These are phyloP conservation scores for Cygnus buccinator DNA, from an alignment of 2,113 vertebrate genomes.

Conservation along the genomic window DNA sequence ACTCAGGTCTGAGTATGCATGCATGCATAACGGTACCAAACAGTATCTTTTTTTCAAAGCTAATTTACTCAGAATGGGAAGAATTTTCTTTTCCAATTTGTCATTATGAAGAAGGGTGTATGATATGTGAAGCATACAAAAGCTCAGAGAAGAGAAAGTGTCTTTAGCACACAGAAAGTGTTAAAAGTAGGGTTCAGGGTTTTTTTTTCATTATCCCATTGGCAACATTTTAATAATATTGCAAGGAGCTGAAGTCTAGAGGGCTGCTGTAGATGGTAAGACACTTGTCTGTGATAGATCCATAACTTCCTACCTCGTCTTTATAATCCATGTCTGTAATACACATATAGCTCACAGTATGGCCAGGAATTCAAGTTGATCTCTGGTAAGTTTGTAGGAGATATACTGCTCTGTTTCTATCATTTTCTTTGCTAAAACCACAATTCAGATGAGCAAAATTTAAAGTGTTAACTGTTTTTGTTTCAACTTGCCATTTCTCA, in stretches of 20 bases:
- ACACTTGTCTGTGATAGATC: not conserved
- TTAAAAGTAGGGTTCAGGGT: accelerated
- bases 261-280: not conserved
- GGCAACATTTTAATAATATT: not conserved
- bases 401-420: not conserved
- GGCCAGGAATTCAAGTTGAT: not conserved
- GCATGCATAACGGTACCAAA: not conserved
- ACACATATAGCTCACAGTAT: not conserved
- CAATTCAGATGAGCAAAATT: not conserved
- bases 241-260: not conserved
- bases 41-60: not conserved
- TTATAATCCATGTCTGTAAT: not conserved
- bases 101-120: not conserved
- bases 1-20: not conserved
- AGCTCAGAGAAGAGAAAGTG: not conserved
- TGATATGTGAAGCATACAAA: not conserved
- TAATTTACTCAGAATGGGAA: not conserved
- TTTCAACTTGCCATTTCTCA: not conserved
- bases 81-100: not conserved
- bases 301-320: not conserved
- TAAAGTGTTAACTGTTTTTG: not conserved
- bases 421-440: not conserved
- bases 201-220: not conserved
- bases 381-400: not conserved
- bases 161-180: not conserved